These are phyloP conservation scores for Glossophaga mutica DNA, from an alignment of 2,797 vertebrate genomes.

Conservation along the genomic window DNA sequence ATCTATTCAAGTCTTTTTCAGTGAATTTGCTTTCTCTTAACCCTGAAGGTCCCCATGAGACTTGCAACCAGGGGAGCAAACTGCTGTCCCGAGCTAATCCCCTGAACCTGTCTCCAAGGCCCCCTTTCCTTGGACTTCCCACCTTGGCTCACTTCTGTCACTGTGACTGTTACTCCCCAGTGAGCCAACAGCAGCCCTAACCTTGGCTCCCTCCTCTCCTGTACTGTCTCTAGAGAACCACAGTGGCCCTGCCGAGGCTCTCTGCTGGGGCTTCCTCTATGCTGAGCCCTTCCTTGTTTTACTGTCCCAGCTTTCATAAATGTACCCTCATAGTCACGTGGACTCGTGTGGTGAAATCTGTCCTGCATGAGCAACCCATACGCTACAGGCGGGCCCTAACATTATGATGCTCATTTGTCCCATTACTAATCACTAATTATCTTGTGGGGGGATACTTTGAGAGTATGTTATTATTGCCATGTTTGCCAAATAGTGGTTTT, in stretches of 20 bases:
- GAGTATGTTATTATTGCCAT: neutral
- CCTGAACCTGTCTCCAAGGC: neutral
- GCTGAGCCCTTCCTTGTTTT: neutral
- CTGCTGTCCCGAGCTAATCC: neutral
- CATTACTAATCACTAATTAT: neutral
- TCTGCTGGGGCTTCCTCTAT: neutral
- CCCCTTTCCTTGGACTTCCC: neutral
- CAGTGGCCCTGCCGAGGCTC: neutral
- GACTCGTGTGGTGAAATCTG: neutral
- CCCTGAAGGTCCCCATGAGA: neutral
- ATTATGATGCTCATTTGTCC: neutral
- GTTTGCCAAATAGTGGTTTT: slow-evolving; percentile 4
- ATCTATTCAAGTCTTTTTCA: neutral
- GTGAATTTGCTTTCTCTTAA: neutral
- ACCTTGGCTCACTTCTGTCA: neutral
- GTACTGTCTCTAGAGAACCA: neutral
- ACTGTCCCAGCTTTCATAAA: neutral
- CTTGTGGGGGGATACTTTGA: neutral
- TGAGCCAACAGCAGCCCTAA: neutral
- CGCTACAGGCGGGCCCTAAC: neutral
- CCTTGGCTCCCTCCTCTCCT: neutral
- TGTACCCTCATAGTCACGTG: neutral
- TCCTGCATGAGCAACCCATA: neutral
- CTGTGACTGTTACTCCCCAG: no score
- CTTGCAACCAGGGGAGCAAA: neutral